phyloP scores from a whole-genome alignment of 2,113 vertebrate species.

The Cettia cetti region DNA sequence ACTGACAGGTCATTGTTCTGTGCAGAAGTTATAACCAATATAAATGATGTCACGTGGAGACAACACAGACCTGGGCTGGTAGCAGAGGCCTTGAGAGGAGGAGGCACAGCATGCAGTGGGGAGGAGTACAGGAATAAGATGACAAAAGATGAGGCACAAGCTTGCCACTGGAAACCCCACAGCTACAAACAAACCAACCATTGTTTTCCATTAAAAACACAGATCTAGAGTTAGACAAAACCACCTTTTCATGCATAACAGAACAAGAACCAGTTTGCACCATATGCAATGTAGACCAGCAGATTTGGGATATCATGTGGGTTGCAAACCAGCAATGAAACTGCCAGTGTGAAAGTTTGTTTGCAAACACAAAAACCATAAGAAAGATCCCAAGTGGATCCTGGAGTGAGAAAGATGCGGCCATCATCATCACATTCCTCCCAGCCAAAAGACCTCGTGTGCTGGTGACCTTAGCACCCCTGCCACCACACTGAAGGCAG shows the following conservation, averaged over 20 bases:
- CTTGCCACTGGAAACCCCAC: not conserved
- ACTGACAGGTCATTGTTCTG: not conserved
- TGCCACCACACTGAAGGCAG: not conserved
- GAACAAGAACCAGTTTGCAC: not conserved
- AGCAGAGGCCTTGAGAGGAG: not conserved
- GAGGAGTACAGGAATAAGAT: not conserved
- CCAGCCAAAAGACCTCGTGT: not conserved
- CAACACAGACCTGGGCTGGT: not conserved
- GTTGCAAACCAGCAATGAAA: not conserved
- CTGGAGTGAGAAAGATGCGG: not conserved
- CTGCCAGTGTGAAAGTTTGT: not conserved
- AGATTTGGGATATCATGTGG: not conserved
- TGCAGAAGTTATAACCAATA: not conserved
- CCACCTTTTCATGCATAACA: not conserved
- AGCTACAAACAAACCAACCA: not conserved
- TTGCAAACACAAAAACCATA: not conserved
- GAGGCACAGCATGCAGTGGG: not conserved
- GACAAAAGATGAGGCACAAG: not conserved
- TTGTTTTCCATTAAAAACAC: not conserved
- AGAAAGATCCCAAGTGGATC: not conserved
- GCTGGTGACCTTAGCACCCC: not conserved
- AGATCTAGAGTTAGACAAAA: not conserved
- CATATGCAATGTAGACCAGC: not conserved
- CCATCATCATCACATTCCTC: not conserved
- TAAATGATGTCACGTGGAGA: rapidly evolving